Conservation (phyloP, 2,888 invertebrate species). For the Himalopsyche tibetana region DNA sequence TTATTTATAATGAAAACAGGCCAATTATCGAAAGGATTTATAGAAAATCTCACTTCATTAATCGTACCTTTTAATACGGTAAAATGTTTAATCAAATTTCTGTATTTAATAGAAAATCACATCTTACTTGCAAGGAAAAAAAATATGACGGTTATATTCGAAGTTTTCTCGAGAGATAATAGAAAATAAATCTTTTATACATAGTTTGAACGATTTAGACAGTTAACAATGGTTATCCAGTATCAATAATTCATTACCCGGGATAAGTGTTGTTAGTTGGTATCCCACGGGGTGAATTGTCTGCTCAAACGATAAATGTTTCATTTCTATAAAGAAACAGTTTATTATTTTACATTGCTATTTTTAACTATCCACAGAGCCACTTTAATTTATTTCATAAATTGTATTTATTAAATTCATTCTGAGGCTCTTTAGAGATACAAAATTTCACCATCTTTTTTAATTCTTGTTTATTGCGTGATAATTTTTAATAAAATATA, state of each 20-base stretch:
- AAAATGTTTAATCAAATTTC: neutral
- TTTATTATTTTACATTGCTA: too few relatives aligned
- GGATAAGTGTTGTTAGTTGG: neutral
- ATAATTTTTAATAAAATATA: too few relatives aligned
- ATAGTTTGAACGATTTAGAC: neutral
- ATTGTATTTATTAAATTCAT: too few relatives aligned
- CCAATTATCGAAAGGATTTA: neutral
- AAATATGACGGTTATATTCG: neutral
- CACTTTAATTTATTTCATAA: too few relatives aligned
- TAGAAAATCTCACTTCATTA: neutral
- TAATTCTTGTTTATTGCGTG: too few relatives aligned
- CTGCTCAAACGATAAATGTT: slow-evolving; percentile 13
- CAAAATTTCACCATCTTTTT: too few relatives aligned
- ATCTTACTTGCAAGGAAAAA: neutral
- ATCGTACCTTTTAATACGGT: neutral
- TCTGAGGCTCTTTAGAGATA: too few relatives aligned
- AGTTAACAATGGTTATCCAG: slow-evolving; percentile 12
- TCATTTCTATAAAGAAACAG: neutral
- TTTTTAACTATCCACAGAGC: too few relatives aligned
- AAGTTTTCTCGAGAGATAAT: neutral
- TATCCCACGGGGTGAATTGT: neutral
- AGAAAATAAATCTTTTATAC: neutral
- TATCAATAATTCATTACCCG: slow-evolving; percentile 2
- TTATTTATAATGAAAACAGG: too few relatives aligned
- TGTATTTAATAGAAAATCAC: neutral